These are phyloP conservation scores for Umimayanthus kanabou DNA, from an alignment of 92 coral and sea anemone species.

Conservation along the genomic window DNA sequence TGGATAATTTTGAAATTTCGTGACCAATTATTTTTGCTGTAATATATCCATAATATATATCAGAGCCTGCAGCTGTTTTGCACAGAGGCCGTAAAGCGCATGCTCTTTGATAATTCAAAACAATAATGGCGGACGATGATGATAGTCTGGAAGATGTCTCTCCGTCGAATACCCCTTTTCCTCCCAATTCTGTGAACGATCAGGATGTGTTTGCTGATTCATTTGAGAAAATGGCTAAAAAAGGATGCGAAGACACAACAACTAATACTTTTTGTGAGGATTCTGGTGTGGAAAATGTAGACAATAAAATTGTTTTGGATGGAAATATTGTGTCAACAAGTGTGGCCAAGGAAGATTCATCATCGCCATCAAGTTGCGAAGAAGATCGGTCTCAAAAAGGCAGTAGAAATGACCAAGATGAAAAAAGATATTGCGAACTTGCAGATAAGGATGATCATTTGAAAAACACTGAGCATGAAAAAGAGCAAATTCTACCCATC, in stretches of 20 bases:
- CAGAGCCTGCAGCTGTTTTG: background rate
- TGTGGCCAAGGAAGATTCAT: background rate
- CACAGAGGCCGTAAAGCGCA: background rate
- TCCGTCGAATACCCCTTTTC: slow-evolving; percentile 27
- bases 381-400: background rate
- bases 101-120: slow-evolving; percentile 9
- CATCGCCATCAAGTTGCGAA: background rate
- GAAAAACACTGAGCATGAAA: background rate
- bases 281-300: background rate
- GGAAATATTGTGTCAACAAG: background rate
- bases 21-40: slow-evolving; percentile 8
- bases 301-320: background rate
- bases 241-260: background rate
- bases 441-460: slow-evolving; percentile 3
- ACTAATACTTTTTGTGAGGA: background rate
- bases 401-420: background rate
- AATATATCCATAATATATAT: background rate
- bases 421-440: background rate
- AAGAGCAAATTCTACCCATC: background rate
- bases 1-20: background rate
- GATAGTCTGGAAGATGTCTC: slow-evolving; percentile 7
- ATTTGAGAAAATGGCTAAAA: background rate
- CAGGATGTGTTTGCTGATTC: slow-evolving; percentile 22
- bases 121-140: slow-evolving; percentile 36
- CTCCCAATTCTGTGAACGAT: slow-evolving; percentile 4